A percentile compares a stretch with the other conserved stretches of the same genome.
phyloP scores from a whole-genome alignment of 2,797 vertebrate genomes.

The Amazona finschi region DNA sequence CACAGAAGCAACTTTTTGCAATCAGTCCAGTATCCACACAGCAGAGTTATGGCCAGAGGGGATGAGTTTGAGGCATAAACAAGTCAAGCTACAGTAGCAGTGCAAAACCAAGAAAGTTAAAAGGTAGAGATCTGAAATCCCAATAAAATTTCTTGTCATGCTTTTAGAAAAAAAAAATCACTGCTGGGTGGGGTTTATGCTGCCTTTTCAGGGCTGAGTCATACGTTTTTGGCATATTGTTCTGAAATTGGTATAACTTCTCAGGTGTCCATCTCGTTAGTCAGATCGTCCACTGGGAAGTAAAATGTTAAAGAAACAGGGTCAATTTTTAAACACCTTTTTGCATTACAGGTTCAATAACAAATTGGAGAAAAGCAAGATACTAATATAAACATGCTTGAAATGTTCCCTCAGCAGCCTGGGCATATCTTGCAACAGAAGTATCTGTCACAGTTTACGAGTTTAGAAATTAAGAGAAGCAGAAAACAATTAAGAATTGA shows the following conservation, averaged over 20 bases:
- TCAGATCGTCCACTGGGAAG: neutral
- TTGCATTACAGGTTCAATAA: neutral
- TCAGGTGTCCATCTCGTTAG: neutral
- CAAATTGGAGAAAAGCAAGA: neutral
- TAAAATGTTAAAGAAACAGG: neutral
- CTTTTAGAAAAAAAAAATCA: neutral
- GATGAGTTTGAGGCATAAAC: neutral
- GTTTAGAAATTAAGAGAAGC: neutral
- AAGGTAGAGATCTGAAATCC: neutral
- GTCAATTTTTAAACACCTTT: neutral
- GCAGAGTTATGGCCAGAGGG: neutral
- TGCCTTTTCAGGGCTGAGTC: neutral
- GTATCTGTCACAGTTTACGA: neutral
- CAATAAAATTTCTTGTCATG: neutral
- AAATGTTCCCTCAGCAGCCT: neutral
- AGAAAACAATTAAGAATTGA: neutral
- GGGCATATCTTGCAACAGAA: neutral
- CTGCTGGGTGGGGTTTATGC: neutral
- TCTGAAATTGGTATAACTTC: neutral
- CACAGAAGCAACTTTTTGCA: neutral
- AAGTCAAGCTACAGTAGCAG: neutral
- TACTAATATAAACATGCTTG: neutral
- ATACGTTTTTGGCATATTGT: neutral
- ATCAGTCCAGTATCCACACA: neutral
- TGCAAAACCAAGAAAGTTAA: neutral